A percentile compares a stretch with the other conserved stretches of the same genome.
These are phyloP conservation scores for Strigamia transsilvanica DNA, from an alignment of 2,888 invertebrate species.

Conservation along the genomic window DNA sequence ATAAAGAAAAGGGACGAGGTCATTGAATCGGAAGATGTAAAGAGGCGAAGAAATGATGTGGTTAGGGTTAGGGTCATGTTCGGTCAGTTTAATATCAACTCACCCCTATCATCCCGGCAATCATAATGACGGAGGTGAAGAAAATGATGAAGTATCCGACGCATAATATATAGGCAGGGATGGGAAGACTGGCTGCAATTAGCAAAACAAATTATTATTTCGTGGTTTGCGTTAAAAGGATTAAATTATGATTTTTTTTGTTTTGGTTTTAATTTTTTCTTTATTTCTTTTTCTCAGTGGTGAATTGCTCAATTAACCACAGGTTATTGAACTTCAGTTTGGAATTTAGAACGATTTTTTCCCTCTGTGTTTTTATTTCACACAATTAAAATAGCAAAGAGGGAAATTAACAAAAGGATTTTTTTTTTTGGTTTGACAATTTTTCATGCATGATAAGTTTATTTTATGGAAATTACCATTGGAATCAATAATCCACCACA, in stretches of 20 bases:
- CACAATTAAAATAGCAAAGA: neutral
- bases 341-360: neutral
- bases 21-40: constrained; percentile 19
- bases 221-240: neutral
- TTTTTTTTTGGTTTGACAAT: constrained; percentile 35
- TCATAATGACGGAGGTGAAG: constrained; percentile 67
- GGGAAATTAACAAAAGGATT: neutral
- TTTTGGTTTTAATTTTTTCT: too few relatives aligned
- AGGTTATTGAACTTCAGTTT: neutral
- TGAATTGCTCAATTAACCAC: neutral
- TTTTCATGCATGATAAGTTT: neutral
- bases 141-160: constrained; percentile 68
- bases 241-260: too few relatives aligned
- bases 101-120: constrained; percentile 69
- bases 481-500: constrained; percentile 46
- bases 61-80: neutral
- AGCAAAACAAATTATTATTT: constrained; percentile 23
- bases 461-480: neutral
- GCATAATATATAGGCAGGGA: constrained; percentile 68
- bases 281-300: neutral
- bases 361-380: neutral
- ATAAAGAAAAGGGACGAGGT: constrained; percentile 20
- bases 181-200: constrained; percentile 65
- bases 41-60: constrained; percentile 1
- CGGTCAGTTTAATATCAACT: constrained; percentile 58